Base-by-base conservation (phyloP, 2,113 vertebrate species). In the Spermophilus dauricus region DNA sequence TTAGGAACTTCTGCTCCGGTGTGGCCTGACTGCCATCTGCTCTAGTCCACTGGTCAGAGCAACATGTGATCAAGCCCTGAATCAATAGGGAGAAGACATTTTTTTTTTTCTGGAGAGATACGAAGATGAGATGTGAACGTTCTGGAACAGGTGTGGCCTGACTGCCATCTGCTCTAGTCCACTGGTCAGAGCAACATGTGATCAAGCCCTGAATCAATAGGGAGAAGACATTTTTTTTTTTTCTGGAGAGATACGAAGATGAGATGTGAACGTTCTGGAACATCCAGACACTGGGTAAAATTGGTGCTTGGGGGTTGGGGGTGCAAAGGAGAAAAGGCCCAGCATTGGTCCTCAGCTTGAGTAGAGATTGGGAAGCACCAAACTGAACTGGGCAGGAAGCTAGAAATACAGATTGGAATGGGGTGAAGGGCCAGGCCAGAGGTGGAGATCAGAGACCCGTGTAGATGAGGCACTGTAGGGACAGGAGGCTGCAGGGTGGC, bases 141-240 rank as follows among this genome's bases (percentile, higher is more conserved):
- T 45, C 32, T 26, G n/a, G 56, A 20, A 6, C 20, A 0, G 2
- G 14, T 9, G 0, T 0, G 34, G 13, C 26, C 0, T 17, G 4
- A 37, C 58, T 81, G 24, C 22, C 14, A 39, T 17, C 77, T 72
- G n/a, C 30, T 56, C 2, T 70, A 24, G 37, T 72, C 73, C 10
- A 2, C 1, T 32, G 37, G 72, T 34, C 53, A 56, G 28, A 77
- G n/a, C 34, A 81, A 69, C 63, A 7, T 14, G 2, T 0, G 9
- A 34, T 32, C 69, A 37, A 56, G 90, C 30, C 39, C 28, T 16
- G 14, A 70, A 4, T 80, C 17, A 11, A 1, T 8, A 42, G 12
- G 6, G 9, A 20, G 48, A n/a, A 85, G 16, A 61, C 42, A 45
- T 42, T 37, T 37, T 37, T 37, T 32, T 17, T n/a, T n/a, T 34